phyloP scores from a whole-genome alignment of 1,140 invertebrate species.

The Heterodera carotae region DNA sequence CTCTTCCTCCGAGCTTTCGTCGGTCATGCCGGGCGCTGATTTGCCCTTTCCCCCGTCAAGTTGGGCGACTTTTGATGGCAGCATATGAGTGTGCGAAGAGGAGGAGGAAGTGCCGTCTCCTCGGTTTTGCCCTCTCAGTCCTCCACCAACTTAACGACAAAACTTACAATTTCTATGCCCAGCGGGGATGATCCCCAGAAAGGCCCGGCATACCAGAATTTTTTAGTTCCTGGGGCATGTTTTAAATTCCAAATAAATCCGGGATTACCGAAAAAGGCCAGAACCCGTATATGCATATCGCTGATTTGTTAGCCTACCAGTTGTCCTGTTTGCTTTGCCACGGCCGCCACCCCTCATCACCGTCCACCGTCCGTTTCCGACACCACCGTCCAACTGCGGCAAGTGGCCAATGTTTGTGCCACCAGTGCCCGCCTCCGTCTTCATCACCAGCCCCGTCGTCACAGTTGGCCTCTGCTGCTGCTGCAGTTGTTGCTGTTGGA shows the following conservation, averaged over 20 bases:
- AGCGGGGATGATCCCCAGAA: too few relatives aligned
- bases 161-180: too few relatives aligned
- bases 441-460: background rate
- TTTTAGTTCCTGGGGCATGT: too few relatives aligned
- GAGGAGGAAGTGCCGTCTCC: background rate
- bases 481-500: background rate
- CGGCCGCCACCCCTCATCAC: too few relatives aligned
- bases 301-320: too few relatives aligned
- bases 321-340: background rate
- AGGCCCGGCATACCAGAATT: too few relatives aligned
- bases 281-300: too few relatives aligned
- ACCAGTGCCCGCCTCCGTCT: background rate
- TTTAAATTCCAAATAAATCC: too few relatives aligned
- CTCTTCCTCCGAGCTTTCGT: constrained; percentile 55
- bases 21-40: constrained; percentile 50
- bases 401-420: background rate
- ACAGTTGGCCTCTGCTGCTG: background rate
- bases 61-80: constrained; percentile 36
- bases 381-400: background rate
- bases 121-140: background rate
- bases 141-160: too few relatives aligned
- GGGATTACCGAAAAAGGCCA: too few relatives aligned
- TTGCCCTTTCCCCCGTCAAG: constrained; percentile 51
- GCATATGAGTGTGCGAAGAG: background rate
- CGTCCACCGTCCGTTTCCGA: too few relatives aligned